Evolutionary conservation across 2,797 vertebrate species (phyloP).

Genomic region (Novumbra hubbsi): DNA sequence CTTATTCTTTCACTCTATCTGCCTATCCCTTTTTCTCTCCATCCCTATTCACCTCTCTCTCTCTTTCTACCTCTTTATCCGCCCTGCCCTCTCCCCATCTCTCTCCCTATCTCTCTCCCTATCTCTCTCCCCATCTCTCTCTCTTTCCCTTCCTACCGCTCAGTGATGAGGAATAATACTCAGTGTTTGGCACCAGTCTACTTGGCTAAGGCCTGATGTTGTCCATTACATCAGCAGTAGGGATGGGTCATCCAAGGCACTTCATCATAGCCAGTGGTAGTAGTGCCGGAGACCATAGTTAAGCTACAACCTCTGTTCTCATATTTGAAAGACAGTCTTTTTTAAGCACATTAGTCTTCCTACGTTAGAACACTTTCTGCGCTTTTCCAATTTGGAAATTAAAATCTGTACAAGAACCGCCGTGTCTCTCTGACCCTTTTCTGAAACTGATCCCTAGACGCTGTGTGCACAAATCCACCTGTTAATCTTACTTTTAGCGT

Average conservation of each 20-base stretch:
- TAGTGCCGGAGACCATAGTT: constrained; percentile 46
- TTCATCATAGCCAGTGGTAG: constrained; percentile 38
- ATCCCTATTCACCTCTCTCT: neutral
- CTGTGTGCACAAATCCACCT: too few species aligned
- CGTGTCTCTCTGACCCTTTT: too few species aligned
- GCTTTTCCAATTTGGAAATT: too few species aligned
- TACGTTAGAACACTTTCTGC: too few species aligned
- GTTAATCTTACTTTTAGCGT: too few species aligned
- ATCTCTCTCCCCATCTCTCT: constrained; percentile 6
- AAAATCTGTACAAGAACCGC: too few species aligned
- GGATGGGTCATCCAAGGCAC: constrained; percentile 32
- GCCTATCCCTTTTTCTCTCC: neutral
- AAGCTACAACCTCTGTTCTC: constrained; percentile 44
- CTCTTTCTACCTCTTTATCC: neutral
- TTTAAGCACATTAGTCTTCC: constrained; percentile 20
- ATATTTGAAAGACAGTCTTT: constrained; percentile 20
- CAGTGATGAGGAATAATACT: constrained; percentile 40
- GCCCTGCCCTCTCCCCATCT: neutral
- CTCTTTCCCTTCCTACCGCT: constrained; percentile 8
- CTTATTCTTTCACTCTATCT: neutral
- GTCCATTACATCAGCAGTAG: constrained; percentile 46
- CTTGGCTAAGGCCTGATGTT: constrained; percentile 27
- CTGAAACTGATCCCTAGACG: too few species aligned
- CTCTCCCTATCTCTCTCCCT: constrained; percentile 21
- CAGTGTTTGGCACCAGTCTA: constrained; percentile 29